A percentile compares a stretch with the other conserved stretches of the same genome.
These are phyloP conservation scores for Lophotriccus pileatus DNA, from an alignment of 2,797 vertebrate species.

Conservation along the genomic window DNA sequence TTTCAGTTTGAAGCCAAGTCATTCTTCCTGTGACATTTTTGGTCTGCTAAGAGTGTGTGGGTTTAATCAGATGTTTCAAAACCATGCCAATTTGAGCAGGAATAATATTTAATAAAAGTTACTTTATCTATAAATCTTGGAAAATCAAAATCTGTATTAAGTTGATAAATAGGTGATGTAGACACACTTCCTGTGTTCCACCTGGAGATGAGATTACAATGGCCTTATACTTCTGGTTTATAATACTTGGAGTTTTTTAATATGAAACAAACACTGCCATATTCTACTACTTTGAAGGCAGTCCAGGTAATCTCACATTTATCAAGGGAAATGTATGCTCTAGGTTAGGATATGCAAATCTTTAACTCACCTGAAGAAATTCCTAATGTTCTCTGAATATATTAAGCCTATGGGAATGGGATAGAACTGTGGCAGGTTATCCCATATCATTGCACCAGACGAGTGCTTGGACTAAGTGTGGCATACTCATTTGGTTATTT, in stretches of 20 bases:
- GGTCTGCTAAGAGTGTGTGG: not conserved
- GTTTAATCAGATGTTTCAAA: not conserved
- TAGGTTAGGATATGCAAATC: not conserved
- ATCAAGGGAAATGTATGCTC: not conserved
- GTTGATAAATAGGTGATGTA: not conserved
- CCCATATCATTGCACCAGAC: not conserved
- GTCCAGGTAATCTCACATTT: slow-evolving; percentile 1
- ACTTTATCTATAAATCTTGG: not conserved
- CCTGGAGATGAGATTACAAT: not conserved
- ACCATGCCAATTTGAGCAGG: not conserved
- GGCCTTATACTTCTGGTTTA: not conserved
- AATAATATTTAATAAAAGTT: not conserved
- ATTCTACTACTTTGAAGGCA: not conserved
- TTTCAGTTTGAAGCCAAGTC: not conserved
- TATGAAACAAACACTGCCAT: not conserved
- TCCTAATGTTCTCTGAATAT: not conserved
- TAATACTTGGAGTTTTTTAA: not conserved
- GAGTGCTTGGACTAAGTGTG: not conserved
- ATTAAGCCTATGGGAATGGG: not conserved
- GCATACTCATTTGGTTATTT: not conserved
- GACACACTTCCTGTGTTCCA: not conserved
- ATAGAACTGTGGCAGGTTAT: not conserved
- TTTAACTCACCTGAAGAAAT: not conserved
- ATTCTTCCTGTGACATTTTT: not conserved
- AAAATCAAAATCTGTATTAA: not conserved